These are phyloP conservation scores for Bombyx huttoni DNA, from an alignment of 2,888 invertebrate species.

Conservation along the genomic window DNA sequence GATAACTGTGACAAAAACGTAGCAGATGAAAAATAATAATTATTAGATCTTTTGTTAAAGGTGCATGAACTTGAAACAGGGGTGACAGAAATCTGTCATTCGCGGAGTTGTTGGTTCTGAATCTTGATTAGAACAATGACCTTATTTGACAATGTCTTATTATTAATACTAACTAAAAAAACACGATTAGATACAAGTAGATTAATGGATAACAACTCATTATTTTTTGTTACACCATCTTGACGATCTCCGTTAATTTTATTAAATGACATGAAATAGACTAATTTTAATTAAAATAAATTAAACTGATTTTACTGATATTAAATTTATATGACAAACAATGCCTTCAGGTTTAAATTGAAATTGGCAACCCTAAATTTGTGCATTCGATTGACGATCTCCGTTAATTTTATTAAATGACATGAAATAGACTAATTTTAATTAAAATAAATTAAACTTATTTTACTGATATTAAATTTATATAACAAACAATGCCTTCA, in stretches of 20 bases:
- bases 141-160: too few species aligned
- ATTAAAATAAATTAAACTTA: background rate
- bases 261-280: too few species aligned
- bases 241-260: too few species aligned
- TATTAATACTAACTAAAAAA: too few species aligned
- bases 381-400: too few species aligned
- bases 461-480: background rate
- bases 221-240: too few species aligned
- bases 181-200: too few species aligned
- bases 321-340: background rate
- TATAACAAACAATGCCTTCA: background rate
- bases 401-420: too few species aligned
- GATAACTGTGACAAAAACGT: conserved; percentile 74
- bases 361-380: conserved; percentile 45
- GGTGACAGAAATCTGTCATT: conserved; percentile 20
- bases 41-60: conserved; percentile 68
- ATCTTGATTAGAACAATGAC: too few species aligned
- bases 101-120: too few species aligned
- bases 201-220: too few species aligned
- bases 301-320: background rate
- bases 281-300: background rate
- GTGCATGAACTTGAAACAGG: conserved; percentile 54
- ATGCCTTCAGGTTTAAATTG: conserved; percentile 5
- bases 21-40: conserved; percentile 73
- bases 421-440: too few species aligned